phyloP scores from a whole-genome alignment of 2,888 invertebrate genomes.

The Plutella xylostella region DNA sequence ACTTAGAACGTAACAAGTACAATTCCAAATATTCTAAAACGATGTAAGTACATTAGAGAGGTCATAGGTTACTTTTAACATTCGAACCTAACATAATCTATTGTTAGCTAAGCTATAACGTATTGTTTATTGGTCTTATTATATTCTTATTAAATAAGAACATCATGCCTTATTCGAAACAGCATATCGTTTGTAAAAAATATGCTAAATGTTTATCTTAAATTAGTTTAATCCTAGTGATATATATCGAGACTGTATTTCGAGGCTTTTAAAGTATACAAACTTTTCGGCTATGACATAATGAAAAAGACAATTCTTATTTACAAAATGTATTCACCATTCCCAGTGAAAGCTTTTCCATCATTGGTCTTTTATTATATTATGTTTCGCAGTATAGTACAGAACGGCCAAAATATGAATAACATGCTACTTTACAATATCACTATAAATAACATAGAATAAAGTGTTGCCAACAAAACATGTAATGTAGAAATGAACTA shows the following conservation, averaged over 20 bases:
- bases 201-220: neutral
- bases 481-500: constrained; percentile 20
- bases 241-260: constrained; percentile 46
- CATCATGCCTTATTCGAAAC: constrained; percentile 60
- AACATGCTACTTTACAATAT: too few relatives aligned
- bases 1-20: too few relatives aligned
- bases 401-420: too few relatives aligned
- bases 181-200: constrained; percentile 63
- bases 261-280: constrained; percentile 44
- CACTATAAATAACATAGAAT: constrained; percentile 37
- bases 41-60: too few relatives aligned
- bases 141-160: constrained; percentile 64
- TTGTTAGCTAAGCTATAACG: too few relatives aligned
- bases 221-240: constrained; percentile 30
- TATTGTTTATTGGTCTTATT: constrained; percentile 4
- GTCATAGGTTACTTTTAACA: too few relatives aligned
- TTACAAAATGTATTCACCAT: neutral
- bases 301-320: constrained; percentile 25
- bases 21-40: too few relatives aligned
- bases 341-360: neutral
- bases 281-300: constrained; percentile 29
- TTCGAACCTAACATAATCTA: too few relatives aligned
- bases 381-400: too few relatives aligned
- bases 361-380: too few relatives aligned
- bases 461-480: constrained; percentile 37